Conservation (phyloP, 2,797 vertebrate genomes). For the Artibeus jamaicensis region DNA sequence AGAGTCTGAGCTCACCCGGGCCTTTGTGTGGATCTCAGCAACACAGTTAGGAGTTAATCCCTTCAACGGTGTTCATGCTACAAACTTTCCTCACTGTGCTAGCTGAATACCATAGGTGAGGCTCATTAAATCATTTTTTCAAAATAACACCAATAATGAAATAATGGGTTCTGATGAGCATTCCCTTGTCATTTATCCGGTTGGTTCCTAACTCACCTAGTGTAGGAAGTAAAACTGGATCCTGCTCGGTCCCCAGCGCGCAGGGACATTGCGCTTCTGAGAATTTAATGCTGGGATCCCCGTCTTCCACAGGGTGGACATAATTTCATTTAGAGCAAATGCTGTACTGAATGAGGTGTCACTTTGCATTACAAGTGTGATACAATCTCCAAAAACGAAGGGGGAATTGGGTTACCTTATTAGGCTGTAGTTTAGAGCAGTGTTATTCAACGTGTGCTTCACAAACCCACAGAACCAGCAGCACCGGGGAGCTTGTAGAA, state of each 20-base stretch:
- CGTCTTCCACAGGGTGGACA: neutral
- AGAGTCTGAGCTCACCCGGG: slow-evolving; percentile 1
- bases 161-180: neutral
- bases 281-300: neutral
- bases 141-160: neutral
- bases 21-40: neutral
- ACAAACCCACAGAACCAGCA: neutral
- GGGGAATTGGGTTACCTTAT: neutral
- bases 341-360: neutral
- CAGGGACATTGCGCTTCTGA: neutral
- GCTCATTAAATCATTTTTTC: neutral
- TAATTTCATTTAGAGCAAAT: neutral
- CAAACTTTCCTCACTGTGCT: neutral
- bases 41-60: neutral
- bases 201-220: neutral
- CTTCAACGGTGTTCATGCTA: neutral
- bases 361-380: neutral
- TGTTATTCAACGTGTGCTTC: neutral
- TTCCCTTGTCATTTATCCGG: neutral
- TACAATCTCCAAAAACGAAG: neutral
- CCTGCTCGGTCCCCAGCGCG: neutral
- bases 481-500: neutral
- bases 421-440: neutral
- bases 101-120: neutral
- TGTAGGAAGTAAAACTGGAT: neutral